Evolutionary conservation across 2,797 vertebrate species (phyloP).

Genomic region (Trematomus bernacchii): DNA sequence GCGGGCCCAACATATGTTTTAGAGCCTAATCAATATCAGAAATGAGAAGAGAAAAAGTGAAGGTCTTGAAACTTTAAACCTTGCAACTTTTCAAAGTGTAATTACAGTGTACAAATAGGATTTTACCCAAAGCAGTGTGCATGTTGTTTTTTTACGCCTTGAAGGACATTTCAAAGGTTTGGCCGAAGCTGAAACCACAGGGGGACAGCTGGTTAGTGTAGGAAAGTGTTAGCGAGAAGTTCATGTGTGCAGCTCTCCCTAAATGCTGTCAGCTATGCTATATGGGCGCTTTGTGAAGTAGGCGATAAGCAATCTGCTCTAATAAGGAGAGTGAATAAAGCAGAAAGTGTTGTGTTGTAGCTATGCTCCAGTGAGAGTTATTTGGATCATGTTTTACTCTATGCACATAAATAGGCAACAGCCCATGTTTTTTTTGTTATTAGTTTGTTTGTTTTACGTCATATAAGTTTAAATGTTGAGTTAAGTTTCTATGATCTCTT

Average conservation of each 20-base stretch:
- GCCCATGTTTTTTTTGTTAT: conserved; percentile 19
- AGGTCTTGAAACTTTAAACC: conserved; percentile 82
- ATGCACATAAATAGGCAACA: conserved; percentile 39
- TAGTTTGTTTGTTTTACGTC: conserved; percentile 27
- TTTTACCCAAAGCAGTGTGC: conserved; percentile 82
- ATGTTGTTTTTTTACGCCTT: conserved; percentile 80
- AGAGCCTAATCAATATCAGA: conserved; percentile 82
- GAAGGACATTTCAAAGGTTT: conserved; percentile 86
- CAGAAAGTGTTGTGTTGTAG: conserved; percentile 76
- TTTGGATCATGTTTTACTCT: conserved; percentile 42
- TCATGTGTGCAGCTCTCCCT: conserved; percentile 74
- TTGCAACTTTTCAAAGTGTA: conserved; percentile 84
- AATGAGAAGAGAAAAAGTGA: conserved; percentile 77
- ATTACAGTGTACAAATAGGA: conserved; percentile 84
- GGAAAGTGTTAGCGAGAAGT: conserved; percentile 80
- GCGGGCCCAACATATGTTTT: conserved; percentile 64
- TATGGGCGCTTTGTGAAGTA: conserved; percentile 76
- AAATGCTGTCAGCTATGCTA: conserved; percentile 79
- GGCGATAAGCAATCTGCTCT: conserved; percentile 76
- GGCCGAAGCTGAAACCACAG: conserved; percentile 81
- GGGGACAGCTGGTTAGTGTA: conserved; percentile 82
- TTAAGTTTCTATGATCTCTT: conserved; percentile 27
- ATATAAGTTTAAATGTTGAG: conserved; percentile 3
- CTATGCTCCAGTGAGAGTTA: conserved; percentile 56
- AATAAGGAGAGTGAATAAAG: conserved; percentile 78